Base-by-base conservation (phyloP, 2,888 invertebrate genomes). In the Monoplex corrugatus region DNA sequence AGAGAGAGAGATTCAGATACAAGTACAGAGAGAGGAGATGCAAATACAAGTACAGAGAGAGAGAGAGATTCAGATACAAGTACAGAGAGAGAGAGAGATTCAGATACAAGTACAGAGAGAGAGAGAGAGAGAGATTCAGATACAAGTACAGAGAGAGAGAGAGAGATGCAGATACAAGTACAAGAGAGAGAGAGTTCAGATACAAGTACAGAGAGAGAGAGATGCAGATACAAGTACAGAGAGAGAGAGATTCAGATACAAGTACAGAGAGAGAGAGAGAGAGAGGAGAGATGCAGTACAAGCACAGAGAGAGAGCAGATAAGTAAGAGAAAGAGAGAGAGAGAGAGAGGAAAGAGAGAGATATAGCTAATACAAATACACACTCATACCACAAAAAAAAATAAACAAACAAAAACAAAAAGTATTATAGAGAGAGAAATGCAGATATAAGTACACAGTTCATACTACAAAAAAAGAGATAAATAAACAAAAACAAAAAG, bases 211-310 rank as follows among this genome's bases (percentile, higher is more conserved):
- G 13, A 63, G 63, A 3, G 28, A 63, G 16, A 50, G 50, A 50
- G 63, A 23, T 23, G 28, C 23, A 63, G 63, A 63, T 3, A 63
- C 6, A 35, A 16, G 16, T 6, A 35, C 10, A 72, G 35, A 35
- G 72, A 72, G 72, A 32, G 19, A 35, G 63, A 63, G 63, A 63
- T 23, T n/a, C 2, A 35, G 35, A 35, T 6, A 35, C 6, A 38
- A 75, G 38, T n/a, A 75, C 38, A 75, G 75, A 75, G 35, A 75
- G 32, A 75, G 78, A 78, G 13, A 50, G 80, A 63, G 57, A 50
- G 28, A 50, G 40, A 10, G 57, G 40, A 44, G n/a, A 63, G 23
- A 6, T 38, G 43, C 40, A 82, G 80, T 10, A 16, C 19, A 38
- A 40, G 43, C 19, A 80, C 19, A 38, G 80, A 80, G 80, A 80